Percentiles rank a stretch among this genome's conserved stretches.
Evolutionary conservation across 2,797 vertebrate genomes (phyloP).

Genomic region (Catamblyrhynchus diadema): DNA sequence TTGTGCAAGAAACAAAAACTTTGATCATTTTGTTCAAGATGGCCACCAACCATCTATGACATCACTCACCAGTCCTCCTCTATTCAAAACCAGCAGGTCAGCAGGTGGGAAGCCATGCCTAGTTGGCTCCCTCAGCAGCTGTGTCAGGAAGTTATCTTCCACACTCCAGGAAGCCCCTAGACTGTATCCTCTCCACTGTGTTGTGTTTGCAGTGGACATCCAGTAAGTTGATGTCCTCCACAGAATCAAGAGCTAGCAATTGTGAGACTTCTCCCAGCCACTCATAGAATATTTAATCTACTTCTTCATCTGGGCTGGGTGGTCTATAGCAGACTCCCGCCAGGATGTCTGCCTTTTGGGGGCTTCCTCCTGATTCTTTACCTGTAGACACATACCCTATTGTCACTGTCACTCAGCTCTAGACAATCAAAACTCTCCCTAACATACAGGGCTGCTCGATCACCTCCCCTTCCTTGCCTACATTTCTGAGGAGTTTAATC

Average conservation of each 20-base stretch:
- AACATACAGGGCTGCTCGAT: neutral
- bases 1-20: neutral
- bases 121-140: neutral
- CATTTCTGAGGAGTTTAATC: neutral
- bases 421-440: neutral
- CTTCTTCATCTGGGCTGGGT: neutral
- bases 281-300: neutral
- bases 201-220: neutral
- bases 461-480: neutral
- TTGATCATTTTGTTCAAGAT: neutral
- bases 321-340: neutral
- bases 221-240: neutral
- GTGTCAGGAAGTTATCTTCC: neutral
- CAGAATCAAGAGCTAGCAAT: neutral
- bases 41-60: neutral
- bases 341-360: neutral
- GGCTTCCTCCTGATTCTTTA: neutral
- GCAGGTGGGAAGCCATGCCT: neutral
- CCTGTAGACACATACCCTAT: neutral
- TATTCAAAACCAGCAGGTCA: neutral
- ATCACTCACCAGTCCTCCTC: neutral
- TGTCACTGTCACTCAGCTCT: accelerated
- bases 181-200: neutral
- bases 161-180: neutral
- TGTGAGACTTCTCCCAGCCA: neutral